Evolutionary conservation across 2,888 invertebrate genomes (phyloP).

Genomic region (Galerucella nymphaeae): DNA sequence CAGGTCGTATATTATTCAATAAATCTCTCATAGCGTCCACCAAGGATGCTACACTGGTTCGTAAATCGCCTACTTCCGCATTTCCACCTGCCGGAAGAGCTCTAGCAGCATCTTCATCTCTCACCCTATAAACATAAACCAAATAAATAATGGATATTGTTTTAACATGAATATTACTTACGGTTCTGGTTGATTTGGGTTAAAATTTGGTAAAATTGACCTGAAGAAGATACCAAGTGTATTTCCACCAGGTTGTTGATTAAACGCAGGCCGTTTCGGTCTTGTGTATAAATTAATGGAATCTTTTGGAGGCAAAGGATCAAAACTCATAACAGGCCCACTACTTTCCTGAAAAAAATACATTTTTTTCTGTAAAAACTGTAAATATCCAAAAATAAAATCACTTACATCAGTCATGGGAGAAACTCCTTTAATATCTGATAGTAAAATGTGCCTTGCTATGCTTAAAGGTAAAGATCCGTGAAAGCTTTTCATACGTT

Average conservation of each 20-base stretch:
- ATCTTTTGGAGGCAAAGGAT: slow-evolving; percentile 83
- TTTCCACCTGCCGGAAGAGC: slow-evolving; percentile 60
- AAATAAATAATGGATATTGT: neutral
- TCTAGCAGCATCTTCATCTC: slow-evolving; percentile 59
- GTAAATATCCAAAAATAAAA: neutral
- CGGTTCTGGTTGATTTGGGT: slow-evolving; percentile 57
- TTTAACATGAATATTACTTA: slow-evolving; percentile 47
- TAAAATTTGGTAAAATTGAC: slow-evolving; percentile 78
- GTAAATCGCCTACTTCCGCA: slow-evolving; percentile 65
- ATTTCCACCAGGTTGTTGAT: slow-evolving; percentile 53
- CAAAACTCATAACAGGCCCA: slow-evolving; percentile 77
- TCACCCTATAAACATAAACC: slow-evolving; percentile 42
- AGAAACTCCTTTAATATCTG: slow-evolving; percentile 76
- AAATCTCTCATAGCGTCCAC: slow-evolving; percentile 80
- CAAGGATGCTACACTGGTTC: slow-evolving; percentile 74
- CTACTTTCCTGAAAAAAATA: slow-evolving; percentile 59
- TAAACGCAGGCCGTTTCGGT: slow-evolving; percentile 58
- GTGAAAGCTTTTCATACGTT: slow-evolving; percentile 72
- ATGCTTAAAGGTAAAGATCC: slow-evolving; percentile 73
- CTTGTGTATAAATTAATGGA: slow-evolving; percentile 78
- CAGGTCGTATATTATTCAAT: slow-evolving; percentile 73
- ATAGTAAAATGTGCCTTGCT: slow-evolving; percentile 76
- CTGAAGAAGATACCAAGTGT: slow-evolving; percentile 74
- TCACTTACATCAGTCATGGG: slow-evolving; percentile 64
- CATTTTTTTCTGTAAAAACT: neutral